These are phyloP conservation scores for Aphis craccivora DNA, from an alignment of 1,140 invertebrate genomes.

Conservation along the genomic window DNA sequence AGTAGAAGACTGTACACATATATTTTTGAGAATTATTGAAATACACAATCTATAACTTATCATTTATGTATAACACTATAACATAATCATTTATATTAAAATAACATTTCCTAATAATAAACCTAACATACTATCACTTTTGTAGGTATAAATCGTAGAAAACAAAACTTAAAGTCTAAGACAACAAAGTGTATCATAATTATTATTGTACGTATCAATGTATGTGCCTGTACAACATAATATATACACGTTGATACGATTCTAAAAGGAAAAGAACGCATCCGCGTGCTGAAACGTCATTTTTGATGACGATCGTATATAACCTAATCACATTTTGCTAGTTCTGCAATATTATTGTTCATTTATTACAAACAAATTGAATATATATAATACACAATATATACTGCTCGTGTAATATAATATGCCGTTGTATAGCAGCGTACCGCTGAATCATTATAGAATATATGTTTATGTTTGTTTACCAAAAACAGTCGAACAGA, in stretches of 20 bases:
- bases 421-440: background rate
- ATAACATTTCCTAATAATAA: background rate
- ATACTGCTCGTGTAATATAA: background rate
- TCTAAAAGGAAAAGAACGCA: background rate
- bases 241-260: background rate
- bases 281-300: background rate
- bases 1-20: background rate
- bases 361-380: background rate
- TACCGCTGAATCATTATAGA: background rate
- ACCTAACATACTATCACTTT: background rate
- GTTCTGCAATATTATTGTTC: background rate
- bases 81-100: background rate
- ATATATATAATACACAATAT: constrained; percentile 9
- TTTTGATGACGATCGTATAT: background rate
- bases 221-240: background rate
- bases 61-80: background rate
- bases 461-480: background rate
- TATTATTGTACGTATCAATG: background rate
- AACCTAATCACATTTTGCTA: background rate
- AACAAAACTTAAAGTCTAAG: background rate
- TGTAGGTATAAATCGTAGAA: background rate
- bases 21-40: background rate
- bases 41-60: background rate
- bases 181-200: background rate
- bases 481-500: background rate